Evolutionary conservation across 2,888 invertebrate species (phyloP).

Genomic region (Allacma fusca): DNA sequence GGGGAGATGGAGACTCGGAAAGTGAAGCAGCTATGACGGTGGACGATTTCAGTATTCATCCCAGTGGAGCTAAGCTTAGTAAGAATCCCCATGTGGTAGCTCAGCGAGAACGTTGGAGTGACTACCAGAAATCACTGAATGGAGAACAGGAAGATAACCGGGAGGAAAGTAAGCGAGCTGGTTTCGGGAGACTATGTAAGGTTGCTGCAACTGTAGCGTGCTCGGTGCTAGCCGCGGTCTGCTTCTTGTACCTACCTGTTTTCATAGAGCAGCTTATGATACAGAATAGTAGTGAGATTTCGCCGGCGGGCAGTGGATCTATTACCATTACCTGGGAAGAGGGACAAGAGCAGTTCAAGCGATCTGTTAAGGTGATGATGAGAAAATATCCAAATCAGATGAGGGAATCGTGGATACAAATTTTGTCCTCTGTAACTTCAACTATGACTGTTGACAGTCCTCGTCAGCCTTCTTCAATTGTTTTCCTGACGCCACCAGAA

Average conservation of each 20-base stretch:
- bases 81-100: background rate
- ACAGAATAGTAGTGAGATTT: background rate
- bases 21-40: background rate
- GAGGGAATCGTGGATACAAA: slow-evolving; percentile 51
- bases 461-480: slow-evolving; percentile 54
- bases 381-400: slow-evolving; percentile 49
- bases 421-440: slow-evolving; percentile 49
- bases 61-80: background rate
- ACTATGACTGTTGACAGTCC: slow-evolving; percentile 50
- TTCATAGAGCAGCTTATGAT: background rate
- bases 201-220: background rate
- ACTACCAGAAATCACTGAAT: background rate
- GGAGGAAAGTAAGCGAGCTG: background rate
- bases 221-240: background rate
- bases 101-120: background rate
- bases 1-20: background rate
- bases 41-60: background rate
- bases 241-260: background rate
- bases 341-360: slow-evolving; percentile 27
- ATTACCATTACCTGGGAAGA: slow-evolving; percentile 25
- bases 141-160: background rate
- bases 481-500: slow-evolving; percentile 49
- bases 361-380: slow-evolving; percentile 9
- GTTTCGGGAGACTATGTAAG: background rate
- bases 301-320: background rate